phyloP scores from a whole-genome alignment of 2,113 vertebrate genomes.

The Cheirogaleus medius region DNA sequence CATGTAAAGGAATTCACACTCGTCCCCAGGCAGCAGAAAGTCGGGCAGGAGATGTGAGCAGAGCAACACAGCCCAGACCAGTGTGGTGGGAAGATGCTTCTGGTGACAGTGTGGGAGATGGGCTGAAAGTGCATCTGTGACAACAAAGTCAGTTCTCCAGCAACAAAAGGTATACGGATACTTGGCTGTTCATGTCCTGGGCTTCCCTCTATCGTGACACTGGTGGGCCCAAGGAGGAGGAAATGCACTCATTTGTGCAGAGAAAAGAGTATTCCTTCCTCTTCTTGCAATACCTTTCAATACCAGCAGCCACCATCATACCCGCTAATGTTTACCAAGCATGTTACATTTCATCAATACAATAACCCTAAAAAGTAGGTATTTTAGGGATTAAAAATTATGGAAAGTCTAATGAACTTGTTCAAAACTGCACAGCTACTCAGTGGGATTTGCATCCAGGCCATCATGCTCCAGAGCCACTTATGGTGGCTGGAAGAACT shows the following conservation, averaged over 20 bases:
- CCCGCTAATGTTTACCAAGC: fast-evolving
- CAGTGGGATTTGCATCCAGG: neutral
- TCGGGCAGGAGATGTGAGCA: neutral
- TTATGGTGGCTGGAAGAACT: fast-evolving
- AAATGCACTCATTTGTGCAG: fast-evolving
- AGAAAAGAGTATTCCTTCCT: neutral
- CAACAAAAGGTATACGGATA: neutral
- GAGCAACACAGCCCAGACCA: neutral
- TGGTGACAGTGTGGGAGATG: neutral
- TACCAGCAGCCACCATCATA: neutral
- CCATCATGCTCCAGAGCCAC: fast-evolving
- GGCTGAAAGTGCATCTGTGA: neutral
- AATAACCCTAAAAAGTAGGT: too few species aligned
- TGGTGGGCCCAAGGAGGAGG: neutral
- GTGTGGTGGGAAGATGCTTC: neutral
- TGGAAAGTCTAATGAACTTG: neutral
- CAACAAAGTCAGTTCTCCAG: neutral
- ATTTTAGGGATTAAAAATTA: neutral
- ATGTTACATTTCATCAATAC: too few species aligned
- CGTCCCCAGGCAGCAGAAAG: neutral
- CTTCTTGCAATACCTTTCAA: neutral
- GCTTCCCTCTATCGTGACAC: neutral
- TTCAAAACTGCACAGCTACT: neutral
- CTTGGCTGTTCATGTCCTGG: neutral
- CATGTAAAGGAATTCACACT: neutral